Percentiles rank a stretch among this genome's conserved stretches.
Conservation (phyloP, 2,113 vertebrate genomes). For the Bostrychus sinensis region DNA sequence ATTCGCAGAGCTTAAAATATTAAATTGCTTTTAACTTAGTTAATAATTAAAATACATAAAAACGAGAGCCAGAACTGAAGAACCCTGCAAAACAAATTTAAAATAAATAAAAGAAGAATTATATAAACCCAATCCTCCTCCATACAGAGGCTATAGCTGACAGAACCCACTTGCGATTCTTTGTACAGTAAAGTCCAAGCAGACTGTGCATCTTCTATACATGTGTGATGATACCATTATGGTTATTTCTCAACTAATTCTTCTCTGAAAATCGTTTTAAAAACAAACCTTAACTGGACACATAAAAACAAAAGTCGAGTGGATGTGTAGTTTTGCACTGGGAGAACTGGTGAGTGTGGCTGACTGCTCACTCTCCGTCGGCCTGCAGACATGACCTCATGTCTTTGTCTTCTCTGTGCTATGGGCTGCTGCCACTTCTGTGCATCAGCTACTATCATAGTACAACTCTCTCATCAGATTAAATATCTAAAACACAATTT, state of each 20-base stretch:
- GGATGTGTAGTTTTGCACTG: slow-evolving; percentile 43
- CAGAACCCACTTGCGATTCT: slow-evolving; percentile 72
- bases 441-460: slow-evolving; percentile 38
- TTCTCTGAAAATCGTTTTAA: slow-evolving; percentile 65
- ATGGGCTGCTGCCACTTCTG: slow-evolving; percentile 35
- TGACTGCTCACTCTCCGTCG: slow-evolving; percentile 22
- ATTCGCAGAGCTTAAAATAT: slow-evolving; percentile 85
- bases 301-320: slow-evolving; percentile 33
- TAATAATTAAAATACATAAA: slow-evolving; percentile 87
- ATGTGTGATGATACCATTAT: slow-evolving; percentile 64
- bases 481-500: slow-evolving; percentile 63
- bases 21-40: slow-evolving; percentile 87
- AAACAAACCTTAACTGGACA: slow-evolving; percentile 54
- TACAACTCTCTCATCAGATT: slow-evolving; percentile 43
- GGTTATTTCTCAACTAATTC: slow-evolving; percentile 59
- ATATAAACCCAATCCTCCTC: slow-evolving; percentile 69
- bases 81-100: slow-evolving; percentile 82
- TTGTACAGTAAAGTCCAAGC: slow-evolving; percentile 76
- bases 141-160: slow-evolving; percentile 75
- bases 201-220: slow-evolving; percentile 79
- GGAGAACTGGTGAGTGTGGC: slow-evolving; percentile 56
- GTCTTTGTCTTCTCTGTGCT: slow-evolving; percentile 74
- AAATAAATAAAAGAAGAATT: slow-evolving; percentile 78
- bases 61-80: slow-evolving; percentile 84
- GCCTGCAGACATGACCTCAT: slow-evolving; percentile 77